Percentiles rank a stretch among this genome's conserved stretches.
Conservation (phyloP, 2,113 vertebrate species). For the Cyanoramphus novaezelandiae region DNA sequence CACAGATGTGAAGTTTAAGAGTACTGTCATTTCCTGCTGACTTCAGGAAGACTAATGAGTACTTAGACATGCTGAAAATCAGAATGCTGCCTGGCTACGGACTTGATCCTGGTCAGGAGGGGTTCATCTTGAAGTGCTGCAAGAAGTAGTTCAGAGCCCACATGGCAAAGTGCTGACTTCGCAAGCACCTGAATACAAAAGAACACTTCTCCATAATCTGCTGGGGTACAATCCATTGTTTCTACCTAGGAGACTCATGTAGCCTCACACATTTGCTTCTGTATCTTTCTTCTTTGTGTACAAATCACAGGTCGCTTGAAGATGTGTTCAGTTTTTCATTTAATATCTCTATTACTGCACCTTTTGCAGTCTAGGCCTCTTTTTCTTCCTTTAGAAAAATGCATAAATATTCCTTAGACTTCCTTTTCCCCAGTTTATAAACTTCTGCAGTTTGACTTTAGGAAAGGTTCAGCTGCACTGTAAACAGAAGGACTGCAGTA, state of each 20-base stretch:
- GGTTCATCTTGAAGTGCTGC: background rate
- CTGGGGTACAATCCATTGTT: background rate
- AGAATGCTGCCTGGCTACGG: background rate
- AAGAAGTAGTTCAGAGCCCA: background rate
- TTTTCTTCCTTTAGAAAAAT: background rate
- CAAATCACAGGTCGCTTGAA: background rate
- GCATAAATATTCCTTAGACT: background rate
- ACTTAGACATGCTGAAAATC: background rate
- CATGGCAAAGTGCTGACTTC: background rate
- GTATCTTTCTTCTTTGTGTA: background rate
- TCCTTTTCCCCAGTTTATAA: background rate
- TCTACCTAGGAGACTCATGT: background rate
- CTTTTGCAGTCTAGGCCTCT: background rate
- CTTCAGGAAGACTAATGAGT: background rate
- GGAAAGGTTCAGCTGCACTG: background rate
- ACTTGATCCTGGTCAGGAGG: background rate
- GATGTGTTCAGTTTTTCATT: background rate
- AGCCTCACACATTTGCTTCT: background rate
- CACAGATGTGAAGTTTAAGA: accelerated
- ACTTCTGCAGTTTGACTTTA: background rate
- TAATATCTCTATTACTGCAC: background rate
- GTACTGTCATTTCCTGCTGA: background rate
- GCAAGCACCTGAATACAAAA: accelerated
- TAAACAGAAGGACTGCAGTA: background rate
- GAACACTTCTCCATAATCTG: background rate